A percentile compares a stretch with the other conserved stretches of the same genome.
Evolutionary conservation across 1,140 invertebrate species (phyloP).

Genomic region (Saccostrea echinata): DNA sequence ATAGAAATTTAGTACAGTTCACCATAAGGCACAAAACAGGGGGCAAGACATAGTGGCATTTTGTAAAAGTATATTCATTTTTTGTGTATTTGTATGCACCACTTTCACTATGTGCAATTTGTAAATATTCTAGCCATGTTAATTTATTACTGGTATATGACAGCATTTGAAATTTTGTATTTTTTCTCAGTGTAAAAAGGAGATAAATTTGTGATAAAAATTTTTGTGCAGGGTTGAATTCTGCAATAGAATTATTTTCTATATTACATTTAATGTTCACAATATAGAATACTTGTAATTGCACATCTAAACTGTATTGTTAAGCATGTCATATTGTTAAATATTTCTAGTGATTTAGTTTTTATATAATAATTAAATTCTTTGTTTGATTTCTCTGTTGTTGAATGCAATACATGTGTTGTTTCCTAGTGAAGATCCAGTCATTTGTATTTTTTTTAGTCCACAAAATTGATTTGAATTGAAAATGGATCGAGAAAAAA

Average conservation of each 20-base stretch:
- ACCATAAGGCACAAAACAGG: background rate
- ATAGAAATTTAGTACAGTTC: background rate
- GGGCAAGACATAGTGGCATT: background rate
- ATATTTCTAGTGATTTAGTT: background rate
- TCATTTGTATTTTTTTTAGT: conserved; percentile 13
- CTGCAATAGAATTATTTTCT: conserved; percentile 28
- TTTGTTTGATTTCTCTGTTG: conserved; percentile 19
- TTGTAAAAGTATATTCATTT: background rate
- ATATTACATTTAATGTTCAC: conserved; percentile 9
- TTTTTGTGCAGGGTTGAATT: background rate
- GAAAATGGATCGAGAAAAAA: background rate
- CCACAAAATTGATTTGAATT: background rate
- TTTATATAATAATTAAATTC: conserved; percentile 6
- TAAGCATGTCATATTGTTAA: background rate
- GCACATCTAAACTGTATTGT: background rate
- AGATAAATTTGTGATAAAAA: background rate
- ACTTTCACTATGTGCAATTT: conserved; percentile 49
- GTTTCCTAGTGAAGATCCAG: background rate
- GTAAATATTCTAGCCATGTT: conserved; percentile 37
- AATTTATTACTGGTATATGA: conserved; percentile 18
- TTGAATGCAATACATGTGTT: conserved; percentile 26
- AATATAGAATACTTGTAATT: background rate
- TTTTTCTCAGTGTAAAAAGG: background rate
- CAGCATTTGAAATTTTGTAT: background rate
- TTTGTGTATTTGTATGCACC: conserved; percentile 41